Base-by-base conservation (phyloP, 2,888 invertebrate genomes). In the Epinotia brunnichana region DNA sequence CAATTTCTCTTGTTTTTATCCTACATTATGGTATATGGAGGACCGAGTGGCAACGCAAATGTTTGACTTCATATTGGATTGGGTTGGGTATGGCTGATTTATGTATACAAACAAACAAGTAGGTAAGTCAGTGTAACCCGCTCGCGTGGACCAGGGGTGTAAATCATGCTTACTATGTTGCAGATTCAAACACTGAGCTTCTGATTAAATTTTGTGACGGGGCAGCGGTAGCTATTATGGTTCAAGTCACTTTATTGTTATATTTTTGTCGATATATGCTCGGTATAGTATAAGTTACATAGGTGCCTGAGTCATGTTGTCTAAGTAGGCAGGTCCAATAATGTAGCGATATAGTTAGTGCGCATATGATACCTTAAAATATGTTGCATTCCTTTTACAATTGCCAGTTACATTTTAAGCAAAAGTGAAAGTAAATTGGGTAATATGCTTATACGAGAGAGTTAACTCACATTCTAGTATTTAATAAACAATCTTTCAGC, bases 1-100 rank as follows among this genome's bases (percentile, higher is more conserved):
- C 90, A 90, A 92, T 85, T 86, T 85, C 85, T 89, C 86, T 88
- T 87, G 87, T 89, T 91, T 91, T 90, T 89, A 85, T 89, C 85
- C 87, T 82, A 86, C 83, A 84, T 87, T 85, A 87, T 89, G 85
- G 84, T 79, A 86, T 86, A 84, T 82, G 75, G 83, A 81, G 78
- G 80, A 75, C 78, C 79, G 79, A 77, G 35, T 35, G 35, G 81
- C 81, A 87, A 87, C 87, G 89, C 89, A 90, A 90, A 90, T 89
- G 87, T 90, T 89, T 88, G 85, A 85, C 87, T 85, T 87, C 81
- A 88, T 88, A 90, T 90, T 87, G 88, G 85, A 87, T 86, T 82
- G 83, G 79, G 80, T 77, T 74, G 85, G 85, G 83, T 80, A 76
- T 78, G 78, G 77, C 82, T 79, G 80, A 79, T 73, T 73, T 73